phyloP scores from a whole-genome alignment of 2,113 vertebrate genomes.

The Quiscalus mexicanus region DNA sequence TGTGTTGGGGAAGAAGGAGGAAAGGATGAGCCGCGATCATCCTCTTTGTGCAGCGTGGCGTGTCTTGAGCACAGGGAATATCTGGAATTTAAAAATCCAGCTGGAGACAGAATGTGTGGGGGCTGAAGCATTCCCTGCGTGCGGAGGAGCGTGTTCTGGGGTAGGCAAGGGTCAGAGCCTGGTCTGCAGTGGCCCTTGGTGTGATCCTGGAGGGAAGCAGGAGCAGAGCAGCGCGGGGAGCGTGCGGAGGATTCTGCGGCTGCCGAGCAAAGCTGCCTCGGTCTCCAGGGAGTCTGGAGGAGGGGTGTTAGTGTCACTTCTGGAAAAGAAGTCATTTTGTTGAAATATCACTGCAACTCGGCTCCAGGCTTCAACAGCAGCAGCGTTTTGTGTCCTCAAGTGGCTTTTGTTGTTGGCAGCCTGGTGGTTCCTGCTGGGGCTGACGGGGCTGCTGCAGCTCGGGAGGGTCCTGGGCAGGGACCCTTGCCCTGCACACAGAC shows the following conservation, averaged over 20 bases:
- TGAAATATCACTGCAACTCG: neutral
- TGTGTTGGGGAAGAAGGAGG: neutral
- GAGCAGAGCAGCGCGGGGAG: neutral
- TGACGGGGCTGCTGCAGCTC: neutral
- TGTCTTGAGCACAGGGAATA: neutral
- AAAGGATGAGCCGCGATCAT: neutral
- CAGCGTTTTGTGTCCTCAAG: neutral
- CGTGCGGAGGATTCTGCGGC: neutral
- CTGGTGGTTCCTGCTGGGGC: neutral
- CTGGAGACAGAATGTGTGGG: neutral
- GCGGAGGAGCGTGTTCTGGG: neutral
- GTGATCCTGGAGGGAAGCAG: neutral
- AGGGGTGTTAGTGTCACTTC: slow-evolving; percentile 8
- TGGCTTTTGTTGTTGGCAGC: neutral
- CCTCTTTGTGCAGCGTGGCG: neutral
- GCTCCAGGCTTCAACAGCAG: neutral
- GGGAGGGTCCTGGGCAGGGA: neutral
- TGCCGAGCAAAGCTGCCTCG: neutral
- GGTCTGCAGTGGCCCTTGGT: neutral
- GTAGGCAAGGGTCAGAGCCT: neutral
- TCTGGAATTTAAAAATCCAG: too few relatives aligned
- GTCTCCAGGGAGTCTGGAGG: slow-evolving; percentile 9
- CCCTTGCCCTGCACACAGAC: rapidly evolving
- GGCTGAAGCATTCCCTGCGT: rapidly evolving
- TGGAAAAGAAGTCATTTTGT: slow-evolving; percentile 5